phyloP scores from a whole-genome alignment of 53 echinoderm and acorn worm species.

The Paracentrotus lividus region DNA sequence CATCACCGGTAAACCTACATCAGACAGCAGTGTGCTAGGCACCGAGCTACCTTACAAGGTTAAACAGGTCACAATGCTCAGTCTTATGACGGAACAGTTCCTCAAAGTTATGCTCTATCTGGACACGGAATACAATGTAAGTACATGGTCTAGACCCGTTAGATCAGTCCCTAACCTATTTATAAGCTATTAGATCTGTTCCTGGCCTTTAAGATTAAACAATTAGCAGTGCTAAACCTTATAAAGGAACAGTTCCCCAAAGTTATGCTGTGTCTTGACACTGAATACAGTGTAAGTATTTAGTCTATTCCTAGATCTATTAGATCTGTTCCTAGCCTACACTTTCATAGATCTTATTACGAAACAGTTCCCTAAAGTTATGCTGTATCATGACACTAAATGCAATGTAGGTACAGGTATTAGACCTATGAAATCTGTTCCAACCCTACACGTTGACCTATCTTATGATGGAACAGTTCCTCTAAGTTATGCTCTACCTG shows the following conservation, averaged over 20 bases:
- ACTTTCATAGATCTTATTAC: too few relatives aligned
- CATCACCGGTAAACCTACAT: conserved; percentile 90
- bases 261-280: conserved; percentile 84
- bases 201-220: too few relatives aligned
- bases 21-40: conserved; percentile 63
- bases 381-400: conserved; percentile 76
- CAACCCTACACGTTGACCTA: too few relatives aligned
- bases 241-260: too few relatives aligned
- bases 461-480: too few relatives aligned
- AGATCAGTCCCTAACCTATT: too few relatives aligned
- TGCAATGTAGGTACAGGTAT: conserved; percentile 75
- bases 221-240: too few relatives aligned
- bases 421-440: not conserved
- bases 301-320: not conserved
- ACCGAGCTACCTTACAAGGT: conserved; percentile 78
- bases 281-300: conserved; percentile 78
- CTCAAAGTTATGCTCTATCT: conserved; percentile 87
- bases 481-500: conserved; percentile 83
- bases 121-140: conserved; percentile 84
- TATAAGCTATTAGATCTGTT: too few relatives aligned
- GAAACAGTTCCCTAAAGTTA: too few relatives aligned
- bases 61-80: conserved; percentile 89
- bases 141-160: not conserved
- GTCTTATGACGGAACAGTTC: conserved; percentile 84
- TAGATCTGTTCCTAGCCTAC: too few relatives aligned